phyloP scores from a whole-genome alignment of 2,113 vertebrate species.

The Stercorarius parasiticus region DNA sequence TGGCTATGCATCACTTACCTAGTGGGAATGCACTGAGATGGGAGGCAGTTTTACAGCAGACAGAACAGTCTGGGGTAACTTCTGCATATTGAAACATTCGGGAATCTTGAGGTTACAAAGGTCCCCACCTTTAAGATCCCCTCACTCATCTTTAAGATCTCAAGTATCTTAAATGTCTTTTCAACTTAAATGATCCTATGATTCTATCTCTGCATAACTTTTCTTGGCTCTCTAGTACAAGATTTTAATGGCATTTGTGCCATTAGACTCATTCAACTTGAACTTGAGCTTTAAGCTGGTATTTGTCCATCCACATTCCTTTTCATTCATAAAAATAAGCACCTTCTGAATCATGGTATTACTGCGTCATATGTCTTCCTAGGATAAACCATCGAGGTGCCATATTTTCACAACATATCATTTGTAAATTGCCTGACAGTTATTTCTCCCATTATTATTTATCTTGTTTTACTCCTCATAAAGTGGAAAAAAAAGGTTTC shows the following conservation, averaged over 20 bases:
- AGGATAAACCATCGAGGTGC: not conserved
- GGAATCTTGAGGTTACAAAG: not conserved
- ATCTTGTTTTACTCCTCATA: slow-evolving; percentile 52
- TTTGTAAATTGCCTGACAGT: slow-evolving; percentile 50
- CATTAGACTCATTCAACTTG: not conserved
- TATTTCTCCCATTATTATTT: slow-evolving; percentile 67
- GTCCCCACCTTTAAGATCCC: not conserved
- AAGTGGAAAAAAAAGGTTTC: slow-evolving; percentile 24
- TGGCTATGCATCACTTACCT: not conserved
- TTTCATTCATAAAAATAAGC: not conserved
- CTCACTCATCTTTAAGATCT: not conserved
- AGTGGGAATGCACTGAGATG: not conserved
- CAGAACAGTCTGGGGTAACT: not conserved
- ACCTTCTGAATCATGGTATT: not conserved
- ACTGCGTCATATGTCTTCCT: not conserved
- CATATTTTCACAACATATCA: not conserved
- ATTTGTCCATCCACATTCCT: not conserved
- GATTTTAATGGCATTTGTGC: not conserved
- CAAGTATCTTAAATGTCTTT: not conserved
- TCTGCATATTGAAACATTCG: not conserved
- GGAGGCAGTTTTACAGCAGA: fast-evolving
- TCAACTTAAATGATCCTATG: not conserved
- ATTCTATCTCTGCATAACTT: not conserved
- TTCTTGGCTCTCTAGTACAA: not conserved
- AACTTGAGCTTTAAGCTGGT: not conserved